Evolutionary conservation across 2,888 invertebrate genomes (phyloP).

Genomic region (Tenthredo notha): DNA sequence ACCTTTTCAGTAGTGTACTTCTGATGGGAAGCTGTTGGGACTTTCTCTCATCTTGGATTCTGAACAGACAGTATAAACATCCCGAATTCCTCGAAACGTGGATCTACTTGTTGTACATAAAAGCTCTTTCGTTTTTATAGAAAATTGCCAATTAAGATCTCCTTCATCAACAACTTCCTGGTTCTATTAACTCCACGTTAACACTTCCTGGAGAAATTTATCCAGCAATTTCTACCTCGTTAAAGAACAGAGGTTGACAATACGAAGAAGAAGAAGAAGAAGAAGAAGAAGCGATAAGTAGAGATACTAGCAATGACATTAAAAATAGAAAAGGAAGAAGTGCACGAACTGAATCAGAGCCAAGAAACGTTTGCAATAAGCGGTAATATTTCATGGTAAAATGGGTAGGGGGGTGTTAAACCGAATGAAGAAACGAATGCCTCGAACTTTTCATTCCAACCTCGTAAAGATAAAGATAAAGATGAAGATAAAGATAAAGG

Average conservation of each 20-base stretch:
- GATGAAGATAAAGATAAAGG: slow-evolving; percentile 46
- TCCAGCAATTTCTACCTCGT: neutral
- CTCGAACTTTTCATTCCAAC: slow-evolving; percentile 37
- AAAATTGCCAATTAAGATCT: neutral
- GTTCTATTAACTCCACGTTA: neutral
- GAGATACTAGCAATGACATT: neutral
- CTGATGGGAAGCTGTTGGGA: neutral
- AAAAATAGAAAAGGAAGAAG: neutral
- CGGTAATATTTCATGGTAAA: slow-evolving; percentile 12
- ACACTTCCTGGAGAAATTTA: neutral
- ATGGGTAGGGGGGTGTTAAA: neutral
- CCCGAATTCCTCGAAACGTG: neutral
- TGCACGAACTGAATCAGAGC: neutral
- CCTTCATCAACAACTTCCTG: neutral
- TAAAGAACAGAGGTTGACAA: neutral
- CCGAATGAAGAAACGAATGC: slow-evolving; percentile 38
- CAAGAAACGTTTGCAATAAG: slow-evolving; percentile 36
- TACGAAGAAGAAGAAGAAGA: neutral
- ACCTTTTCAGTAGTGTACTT: slow-evolving; percentile 20
- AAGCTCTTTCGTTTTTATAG: neutral
- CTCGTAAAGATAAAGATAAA: slow-evolving; percentile 49
- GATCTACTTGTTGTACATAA: neutral
- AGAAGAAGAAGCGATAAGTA: neutral
- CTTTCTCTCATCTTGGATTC: slow-evolving; percentile 23
- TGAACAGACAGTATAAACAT: neutral